Evolutionary conservation across 1,140 invertebrate species (phyloP), one percentile per base, ranked within the genome.

Genomic region (Brachionus rubens): DNA sequence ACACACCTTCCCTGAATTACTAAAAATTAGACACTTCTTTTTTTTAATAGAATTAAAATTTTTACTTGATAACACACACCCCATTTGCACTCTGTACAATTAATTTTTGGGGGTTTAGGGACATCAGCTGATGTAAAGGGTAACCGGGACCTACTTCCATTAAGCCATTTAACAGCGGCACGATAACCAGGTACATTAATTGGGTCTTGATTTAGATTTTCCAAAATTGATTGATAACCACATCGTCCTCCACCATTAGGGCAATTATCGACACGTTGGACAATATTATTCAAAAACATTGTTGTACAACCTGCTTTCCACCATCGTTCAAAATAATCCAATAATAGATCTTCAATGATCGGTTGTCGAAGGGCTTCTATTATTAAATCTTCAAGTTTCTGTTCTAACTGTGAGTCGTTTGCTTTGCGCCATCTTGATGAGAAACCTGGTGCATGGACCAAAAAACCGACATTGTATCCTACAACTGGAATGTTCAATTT

Each of bases 211-310:
- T 79, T 79, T 28, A 80, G 80, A 28, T 80, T 80, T 43, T 80
- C 78, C 16, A 80, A 16, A 77, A 81, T 79, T 6, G 80, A 79
- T 79, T 79, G 80, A 52, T 78, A 79, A 21, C 80, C 80, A 52
- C 80, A 81, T 59, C 79, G 33, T 12, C 59, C 59, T 19, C 59
- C 59, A 9, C 59, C 59, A 65, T 65, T 46, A 12, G 36, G 36
- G 26, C 59, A 65, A 24, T 36, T 36, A 41, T 65, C 40, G 2
- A 43, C 59, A 1, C 24, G 10, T 43, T 24, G 24, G 1, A 65
- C 59, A 14, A 65, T 65, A 28, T 24, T 65, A 14, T 65, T 65
- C 21, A 65, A 65, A 43, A 65, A 65, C 59, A 65, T 65, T 26
- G 43, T 14, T 3, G 36, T 36, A 12, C 59, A 36, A 21, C 59